Conservation (phyloP, 2,888 invertebrate genomes). For the Amorpha juglandis region DNA sequence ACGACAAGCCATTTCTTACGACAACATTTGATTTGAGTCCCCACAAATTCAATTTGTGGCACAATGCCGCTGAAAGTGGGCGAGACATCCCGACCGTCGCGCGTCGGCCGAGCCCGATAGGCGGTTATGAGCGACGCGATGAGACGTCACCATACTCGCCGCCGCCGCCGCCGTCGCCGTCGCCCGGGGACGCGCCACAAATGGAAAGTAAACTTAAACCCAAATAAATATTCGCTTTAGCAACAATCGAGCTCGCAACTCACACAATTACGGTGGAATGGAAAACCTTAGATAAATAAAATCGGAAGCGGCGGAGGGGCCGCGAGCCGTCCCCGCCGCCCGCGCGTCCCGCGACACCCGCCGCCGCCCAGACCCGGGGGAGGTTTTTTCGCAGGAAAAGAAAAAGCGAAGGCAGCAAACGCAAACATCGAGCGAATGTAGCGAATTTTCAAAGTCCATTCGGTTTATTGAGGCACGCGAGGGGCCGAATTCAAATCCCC, state of each 20-base stretch:
- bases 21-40: conserved; percentile 77
- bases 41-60: conserved; percentile 78
- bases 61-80: conserved; percentile 61
- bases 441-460: conserved; percentile 81
- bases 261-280: conserved; percentile 80
- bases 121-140: conserved; percentile 30
- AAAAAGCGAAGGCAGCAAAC: conserved; percentile 78
- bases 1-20: conserved; percentile 74
- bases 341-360: conserved; percentile 25
- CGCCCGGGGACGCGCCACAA: conserved; percentile 41
- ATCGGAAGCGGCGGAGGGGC: conserved; percentile 67
- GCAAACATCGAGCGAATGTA: conserved; percentile 77
- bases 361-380: conserved; percentile 34
- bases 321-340: conserved; percentile 35
- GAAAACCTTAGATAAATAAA: conserved; percentile 83
- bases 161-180: conserved; percentile 28
- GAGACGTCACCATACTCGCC: conserved; percentile 6
- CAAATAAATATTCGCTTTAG: conserved; percentile 83
- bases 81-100: conserved; percentile 30
- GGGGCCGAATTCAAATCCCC: conserved; percentile 68
- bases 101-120: conserved; percentile 29
- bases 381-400: conserved; percentile 67
- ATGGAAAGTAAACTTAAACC: conserved; percentile 75
- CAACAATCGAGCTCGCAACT: conserved; percentile 79
- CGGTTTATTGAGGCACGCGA: conserved; percentile 72